Conservation (phyloP, 2,113 vertebrate species). For the Eulemur rufifrons region DNA sequence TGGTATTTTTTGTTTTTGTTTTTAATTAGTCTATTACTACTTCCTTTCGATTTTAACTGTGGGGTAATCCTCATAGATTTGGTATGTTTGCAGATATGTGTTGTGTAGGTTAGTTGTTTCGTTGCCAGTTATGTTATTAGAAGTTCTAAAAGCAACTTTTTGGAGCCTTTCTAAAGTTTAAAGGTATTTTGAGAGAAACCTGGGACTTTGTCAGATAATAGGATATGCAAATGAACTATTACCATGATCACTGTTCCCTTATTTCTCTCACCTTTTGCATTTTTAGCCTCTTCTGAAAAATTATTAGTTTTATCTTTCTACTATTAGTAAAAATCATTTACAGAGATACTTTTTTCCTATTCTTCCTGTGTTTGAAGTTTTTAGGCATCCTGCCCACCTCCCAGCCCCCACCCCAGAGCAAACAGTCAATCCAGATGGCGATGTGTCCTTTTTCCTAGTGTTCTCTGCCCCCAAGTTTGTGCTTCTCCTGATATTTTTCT, state of each 20-base stretch:
- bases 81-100: background rate
- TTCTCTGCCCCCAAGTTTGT: background rate
- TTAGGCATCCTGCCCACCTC: background rate
- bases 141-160: conserved; percentile 26
- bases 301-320: background rate
- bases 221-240: background rate
- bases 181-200: background rate
- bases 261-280: background rate
- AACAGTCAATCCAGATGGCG: background rate
- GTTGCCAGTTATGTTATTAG: background rate
- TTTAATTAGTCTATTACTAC: background rate
- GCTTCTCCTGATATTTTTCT: background rate
- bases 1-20: background rate
- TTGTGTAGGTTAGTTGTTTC: background rate
- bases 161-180: background rate
- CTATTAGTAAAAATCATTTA: background rate
- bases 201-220: background rate
- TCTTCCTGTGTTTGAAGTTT: background rate
- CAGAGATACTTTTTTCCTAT: background rate
- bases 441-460: background rate
- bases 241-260: background rate
- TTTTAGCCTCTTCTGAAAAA: conserved; percentile 22
- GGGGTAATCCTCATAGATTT: background rate
- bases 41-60: background rate
- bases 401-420: background rate